Conservation (phyloP, 1,140 invertebrate species). For the Apis laboriosa region DNA sequence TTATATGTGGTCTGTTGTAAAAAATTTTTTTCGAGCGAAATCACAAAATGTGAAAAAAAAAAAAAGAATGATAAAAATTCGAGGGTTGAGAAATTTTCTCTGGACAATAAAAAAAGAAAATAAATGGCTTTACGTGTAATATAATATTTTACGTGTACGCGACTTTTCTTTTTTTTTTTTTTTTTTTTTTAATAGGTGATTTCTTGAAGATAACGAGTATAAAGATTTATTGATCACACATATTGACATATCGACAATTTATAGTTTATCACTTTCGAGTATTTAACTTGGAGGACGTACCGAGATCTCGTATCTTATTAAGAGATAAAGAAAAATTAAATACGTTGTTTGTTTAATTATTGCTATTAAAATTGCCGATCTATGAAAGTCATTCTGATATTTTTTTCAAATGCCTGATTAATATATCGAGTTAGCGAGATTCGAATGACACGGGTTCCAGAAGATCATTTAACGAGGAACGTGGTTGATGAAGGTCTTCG, state of each 20-base stretch:
- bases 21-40: no score
- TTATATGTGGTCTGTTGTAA: no score
- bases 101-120: no score
- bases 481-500: background rate
- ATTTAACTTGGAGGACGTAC: background rate
- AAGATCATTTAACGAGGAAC: conserved; percentile 4
- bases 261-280: background rate
- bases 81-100: no score
- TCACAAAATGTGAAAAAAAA: no score
- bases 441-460: background rate
- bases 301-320: background rate
- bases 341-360: no score
- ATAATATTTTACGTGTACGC: no score
- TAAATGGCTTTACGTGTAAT: no score
- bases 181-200: background rate
- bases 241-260: no score
- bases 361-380: no score
- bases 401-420: background rate
- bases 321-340: background rate
- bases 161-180: background rate
- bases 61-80: no score
- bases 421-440: background rate
- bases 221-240: no score
- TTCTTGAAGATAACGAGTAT: background rate
- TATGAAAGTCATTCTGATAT: background rate